A percentile compares a stretch with the other conserved stretches of the same genome.
These are phyloP conservation scores for Aramus guarauna DNA, from an alignment of 2,113 vertebrate species.

Conservation along the genomic window DNA sequence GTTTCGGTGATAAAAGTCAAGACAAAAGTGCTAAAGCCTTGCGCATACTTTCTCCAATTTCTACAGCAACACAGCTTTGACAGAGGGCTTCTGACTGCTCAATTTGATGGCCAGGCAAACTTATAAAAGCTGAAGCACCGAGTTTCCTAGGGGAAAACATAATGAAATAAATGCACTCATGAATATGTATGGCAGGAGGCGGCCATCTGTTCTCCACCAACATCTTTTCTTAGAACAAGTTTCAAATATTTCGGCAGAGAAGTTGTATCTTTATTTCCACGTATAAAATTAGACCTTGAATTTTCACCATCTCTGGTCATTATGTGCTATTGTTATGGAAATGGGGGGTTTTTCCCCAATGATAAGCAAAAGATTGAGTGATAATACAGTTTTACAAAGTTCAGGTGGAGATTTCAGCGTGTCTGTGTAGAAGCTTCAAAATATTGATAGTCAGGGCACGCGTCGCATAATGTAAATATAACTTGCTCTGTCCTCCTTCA, in stretches of 20 bases:
- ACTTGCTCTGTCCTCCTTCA: background rate
- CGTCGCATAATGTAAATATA: background rate
- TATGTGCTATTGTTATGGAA: constrained; percentile 16
- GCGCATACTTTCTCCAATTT: constrained; percentile 57
- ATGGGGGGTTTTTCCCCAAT: background rate
- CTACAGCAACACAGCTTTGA: constrained; percentile 65
- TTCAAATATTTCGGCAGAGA: constrained; percentile 29
- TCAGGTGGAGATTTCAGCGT: background rate
- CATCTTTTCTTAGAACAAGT: constrained; percentile 60
- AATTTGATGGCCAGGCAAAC: constrained; percentile 67
- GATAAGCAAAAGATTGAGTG: background rate
- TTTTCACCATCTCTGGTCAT: constrained; percentile 10
- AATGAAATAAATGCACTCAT: constrained; percentile 73
- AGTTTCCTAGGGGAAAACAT: constrained; percentile 69
- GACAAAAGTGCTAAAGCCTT: constrained; percentile 59
- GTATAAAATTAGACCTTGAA: constrained; percentile 26
- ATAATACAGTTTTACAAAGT: background rate
- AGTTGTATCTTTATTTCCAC: background rate
- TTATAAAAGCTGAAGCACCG: constrained; percentile 64
- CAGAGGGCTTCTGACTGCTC: constrained; percentile 73
- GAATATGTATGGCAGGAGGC: constrained; percentile 72
- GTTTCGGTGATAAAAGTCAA: constrained; percentile 49
- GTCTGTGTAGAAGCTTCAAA: background rate
- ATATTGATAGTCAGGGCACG: constrained; percentile 5
- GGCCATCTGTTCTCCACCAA: constrained; percentile 72